phyloP scores from a whole-genome alignment of 2,113 vertebrate genomes.

The Ceyx margarethae region DNA sequence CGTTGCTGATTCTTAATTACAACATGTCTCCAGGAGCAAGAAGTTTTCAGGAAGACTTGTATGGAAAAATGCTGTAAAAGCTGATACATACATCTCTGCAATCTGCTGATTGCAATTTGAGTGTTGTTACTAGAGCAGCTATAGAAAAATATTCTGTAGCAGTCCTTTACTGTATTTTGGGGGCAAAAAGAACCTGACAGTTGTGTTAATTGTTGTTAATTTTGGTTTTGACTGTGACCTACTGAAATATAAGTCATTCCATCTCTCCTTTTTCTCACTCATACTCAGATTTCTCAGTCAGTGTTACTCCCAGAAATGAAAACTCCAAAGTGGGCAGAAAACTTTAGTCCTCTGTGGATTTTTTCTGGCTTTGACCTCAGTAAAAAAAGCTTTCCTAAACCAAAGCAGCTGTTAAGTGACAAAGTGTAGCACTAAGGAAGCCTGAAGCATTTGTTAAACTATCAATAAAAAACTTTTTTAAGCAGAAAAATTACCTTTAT shows the following conservation, averaged over 20 bases:
- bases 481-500: not conserved
- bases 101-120: not conserved
- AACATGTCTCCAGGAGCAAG: not conserved
- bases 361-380: not conserved
- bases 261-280: not conserved
- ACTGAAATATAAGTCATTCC: not conserved
- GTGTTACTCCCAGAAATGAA: not conserved
- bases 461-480: not conserved
- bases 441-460: not conserved
- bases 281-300: not conserved
- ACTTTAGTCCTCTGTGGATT: not conserved
- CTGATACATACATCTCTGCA: not conserved
- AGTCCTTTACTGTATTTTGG: not conserved
- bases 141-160: not conserved
- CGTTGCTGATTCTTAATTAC: conserved; percentile 24
- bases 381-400: not conserved
- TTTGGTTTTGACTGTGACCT: not conserved
- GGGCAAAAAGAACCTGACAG: not conserved
- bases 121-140: not conserved
- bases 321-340: not conserved
- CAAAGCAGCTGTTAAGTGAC: not conserved
- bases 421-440: not conserved
- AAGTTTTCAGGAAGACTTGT: not conserved
- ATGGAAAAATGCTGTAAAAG: not conserved
- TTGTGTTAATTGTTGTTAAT: not conserved